Conservation (phyloP, 2,797 vertebrate species). For the Thalassophryne amazonica region DNA sequence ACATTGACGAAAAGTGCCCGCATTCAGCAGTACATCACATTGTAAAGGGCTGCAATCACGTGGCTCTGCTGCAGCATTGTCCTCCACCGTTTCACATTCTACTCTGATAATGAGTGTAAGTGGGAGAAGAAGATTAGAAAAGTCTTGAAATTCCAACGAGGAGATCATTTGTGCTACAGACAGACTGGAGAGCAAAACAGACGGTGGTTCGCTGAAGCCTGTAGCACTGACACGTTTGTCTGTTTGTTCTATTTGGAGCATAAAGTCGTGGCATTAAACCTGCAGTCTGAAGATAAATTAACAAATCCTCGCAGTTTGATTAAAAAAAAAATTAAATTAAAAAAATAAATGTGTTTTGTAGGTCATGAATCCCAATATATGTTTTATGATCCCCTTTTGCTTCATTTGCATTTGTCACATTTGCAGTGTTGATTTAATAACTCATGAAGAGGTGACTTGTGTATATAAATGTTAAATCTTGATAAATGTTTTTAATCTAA, state of each 20-base stretch:
- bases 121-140: conserved; percentile 17
- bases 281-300: too few species aligned
- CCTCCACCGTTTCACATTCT: conserved; percentile 11
- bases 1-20: neutral
- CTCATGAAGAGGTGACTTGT: neutral
- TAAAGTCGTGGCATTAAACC: neutral
- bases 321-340: neutral
- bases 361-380: neutral
- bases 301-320: too few species aligned
- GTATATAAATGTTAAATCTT: conserved; percentile 18
- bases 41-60: too few species aligned
- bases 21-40: too few species aligned
- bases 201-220: neutral
- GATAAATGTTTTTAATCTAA: conserved; percentile 27
- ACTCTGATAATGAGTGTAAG: conserved; percentile 12
- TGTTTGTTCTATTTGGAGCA: neutral
- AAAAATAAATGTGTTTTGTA: neutral
- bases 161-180: conserved; percentile 22
- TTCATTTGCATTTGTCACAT: neutral
- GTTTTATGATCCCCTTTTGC: neutral
- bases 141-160: conserved; percentile 47
- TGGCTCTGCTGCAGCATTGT: neutral
- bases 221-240: neutral
- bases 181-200: too few species aligned
- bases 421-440: neutral